A percentile compares a stretch with the other conserved stretches of the same genome.
Conservation (phyloP, 1,140 invertebrate genomes). For the Trichonephila inaurata region DNA sequence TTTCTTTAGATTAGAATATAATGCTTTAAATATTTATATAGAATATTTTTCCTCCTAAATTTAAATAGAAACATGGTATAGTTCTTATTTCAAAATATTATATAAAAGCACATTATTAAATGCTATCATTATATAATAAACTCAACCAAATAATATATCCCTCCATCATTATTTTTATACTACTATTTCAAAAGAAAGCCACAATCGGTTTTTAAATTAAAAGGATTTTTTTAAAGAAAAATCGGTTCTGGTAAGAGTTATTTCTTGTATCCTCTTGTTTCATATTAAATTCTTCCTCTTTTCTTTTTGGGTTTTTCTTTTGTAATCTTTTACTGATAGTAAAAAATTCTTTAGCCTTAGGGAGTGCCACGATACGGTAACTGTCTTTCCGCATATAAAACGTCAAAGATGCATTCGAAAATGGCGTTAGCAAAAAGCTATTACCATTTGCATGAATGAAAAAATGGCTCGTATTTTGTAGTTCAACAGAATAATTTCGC, state of each 20-base stretch:
- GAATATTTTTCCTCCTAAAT: too few relatives aligned
- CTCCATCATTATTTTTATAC: too few relatives aligned
- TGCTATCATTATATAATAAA: too few relatives aligned
- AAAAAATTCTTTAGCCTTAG: conserved; percentile 15
- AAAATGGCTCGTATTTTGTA: conserved; percentile 56
- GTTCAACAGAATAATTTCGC: conserved; percentile 62
- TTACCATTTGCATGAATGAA: conserved; percentile 63
- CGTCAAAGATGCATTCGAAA: conserved; percentile 51
- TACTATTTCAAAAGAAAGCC: not conserved
- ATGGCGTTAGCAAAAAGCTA: conserved; percentile 65
- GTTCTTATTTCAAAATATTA: too few relatives aligned
- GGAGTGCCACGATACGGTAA: conserved; percentile 40
- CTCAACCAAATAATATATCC: too few relatives aligned
- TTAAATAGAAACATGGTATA: too few relatives aligned
- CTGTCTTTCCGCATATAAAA: conserved; percentile 55
- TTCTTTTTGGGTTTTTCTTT: not conserved
- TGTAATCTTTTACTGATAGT: not conserved
- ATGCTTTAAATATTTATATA: too few relatives aligned
- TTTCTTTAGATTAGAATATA: too few relatives aligned
- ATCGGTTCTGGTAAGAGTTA: not conserved
- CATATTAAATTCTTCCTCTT: conserved; percentile 40
- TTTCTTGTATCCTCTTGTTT: conserved; percentile 15
- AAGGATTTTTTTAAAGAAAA: not conserved
- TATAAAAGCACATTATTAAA: too few relatives aligned
- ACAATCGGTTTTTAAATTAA: not conserved